phyloP scores from a whole-genome alignment of 2,797 vertebrate species.

The Hephaestus fuliginosus region DNA sequence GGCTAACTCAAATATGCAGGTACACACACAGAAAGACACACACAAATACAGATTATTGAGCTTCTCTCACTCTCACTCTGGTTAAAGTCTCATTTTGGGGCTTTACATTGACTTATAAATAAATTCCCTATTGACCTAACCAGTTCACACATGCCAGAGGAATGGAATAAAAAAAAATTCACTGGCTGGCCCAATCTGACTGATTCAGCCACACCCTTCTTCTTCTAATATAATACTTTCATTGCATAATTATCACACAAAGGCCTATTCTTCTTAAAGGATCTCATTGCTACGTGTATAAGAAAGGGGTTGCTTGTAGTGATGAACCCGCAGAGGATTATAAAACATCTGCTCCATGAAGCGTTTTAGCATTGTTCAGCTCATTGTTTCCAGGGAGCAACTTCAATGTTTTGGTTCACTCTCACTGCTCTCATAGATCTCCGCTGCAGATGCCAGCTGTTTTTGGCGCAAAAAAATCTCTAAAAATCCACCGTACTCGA shows the following conservation, averaged over 20 bases:
- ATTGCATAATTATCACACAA: not conserved
- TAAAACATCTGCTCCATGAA: not conserved
- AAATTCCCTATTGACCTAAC: constrained; percentile 21
- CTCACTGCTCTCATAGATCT: not conserved
- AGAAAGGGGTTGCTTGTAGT: not conserved
- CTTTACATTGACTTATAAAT: constrained; percentile 25
- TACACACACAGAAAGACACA: constrained; percentile 6
- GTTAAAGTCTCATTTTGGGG: constrained; percentile 36
- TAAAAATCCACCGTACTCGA: not conserved
- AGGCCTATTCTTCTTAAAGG: not conserved
- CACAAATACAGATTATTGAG: constrained; percentile 21
- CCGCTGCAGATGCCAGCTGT: not conserved
- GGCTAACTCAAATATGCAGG: constrained; percentile 17
- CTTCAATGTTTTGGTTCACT: not conserved
- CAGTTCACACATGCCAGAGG: constrained; percentile 1
- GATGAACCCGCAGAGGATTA: constrained; percentile 2
- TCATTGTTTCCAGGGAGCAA: not conserved
- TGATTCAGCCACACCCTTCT: not conserved
- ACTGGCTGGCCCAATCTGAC: not conserved
- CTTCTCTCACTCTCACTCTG: not conserved
- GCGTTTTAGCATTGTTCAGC: not conserved
- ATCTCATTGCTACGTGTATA: not conserved
- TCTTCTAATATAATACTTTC: constrained; percentile 5
- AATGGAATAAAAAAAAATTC: constrained; percentile 1
- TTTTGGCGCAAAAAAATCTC: not conserved